Base-by-base conservation (phyloP, 2,888 invertebrate species). In the Chelonus formosanus region DNA sequence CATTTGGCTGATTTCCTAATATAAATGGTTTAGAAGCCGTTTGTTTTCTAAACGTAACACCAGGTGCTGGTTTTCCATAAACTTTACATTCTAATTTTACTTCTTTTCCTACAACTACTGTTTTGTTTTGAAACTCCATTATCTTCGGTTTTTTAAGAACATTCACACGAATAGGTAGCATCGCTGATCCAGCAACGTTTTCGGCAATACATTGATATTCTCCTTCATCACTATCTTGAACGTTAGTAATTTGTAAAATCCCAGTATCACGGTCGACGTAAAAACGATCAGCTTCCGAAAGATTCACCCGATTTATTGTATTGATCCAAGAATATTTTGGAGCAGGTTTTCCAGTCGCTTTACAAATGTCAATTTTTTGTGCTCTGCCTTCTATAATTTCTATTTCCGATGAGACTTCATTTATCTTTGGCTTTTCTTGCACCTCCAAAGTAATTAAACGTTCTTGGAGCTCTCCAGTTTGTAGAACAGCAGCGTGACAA, bases 251-350 rank as follows among this genome's bases (percentile, higher is more conserved):
- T 3, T 89, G 90, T 52, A 95, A 82, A 2, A 90, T 85, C 5
- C 95, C 95, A 0, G 89, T 90, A 68, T 87, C 88, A 68, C 89
- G 86, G 75, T 92, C 90, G 0, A 94, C 93, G 50, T 87, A 86
- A 77, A 91, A 92, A 58, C 89, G 86, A 79, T 90, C 89, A 3
- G 90, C 88, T 5, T 85, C 88, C 5, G 90, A 89, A 63, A 95
- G 86, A 83, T 95, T 91, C 80, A 90, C 88, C 61, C 92, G 89
- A 2, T 89, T 90, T 61, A 89, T 86, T 67, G 90, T 88, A 76
- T 93, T 92, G 65, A 95, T 91, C 96, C 96, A 96, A 40, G 89
- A 89, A 79, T 92, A 94, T 65, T 88, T 89, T 53, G 96, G 96
- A 10, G 90, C 89, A 1, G 96, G 96, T 81, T 95, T 95, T 20